Evolutionary conservation across 2,113 vertebrate genomes (phyloP).

Genomic region (Hyla sarda): DNA sequence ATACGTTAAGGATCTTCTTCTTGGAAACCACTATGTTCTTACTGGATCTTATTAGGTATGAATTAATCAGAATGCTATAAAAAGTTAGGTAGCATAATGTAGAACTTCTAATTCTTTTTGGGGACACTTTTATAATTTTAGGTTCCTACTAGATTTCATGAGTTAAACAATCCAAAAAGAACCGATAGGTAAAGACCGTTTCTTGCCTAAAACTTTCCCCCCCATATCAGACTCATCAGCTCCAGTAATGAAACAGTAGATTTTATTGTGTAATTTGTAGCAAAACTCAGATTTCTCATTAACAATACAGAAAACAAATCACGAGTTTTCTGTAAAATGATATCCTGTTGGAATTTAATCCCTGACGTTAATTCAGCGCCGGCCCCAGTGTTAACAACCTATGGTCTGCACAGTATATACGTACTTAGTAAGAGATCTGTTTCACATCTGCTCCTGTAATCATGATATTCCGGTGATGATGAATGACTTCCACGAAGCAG

Average conservation of each 20-base stretch:
- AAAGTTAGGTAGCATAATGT: too few relatives aligned
- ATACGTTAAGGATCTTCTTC: too few relatives aligned
- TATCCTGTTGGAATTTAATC: background rate
- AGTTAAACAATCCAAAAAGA: background rate
- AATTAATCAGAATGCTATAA: too few relatives aligned
- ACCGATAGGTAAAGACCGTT: background rate
- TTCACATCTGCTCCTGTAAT: constrained; percentile 57
- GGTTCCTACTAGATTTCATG: background rate
- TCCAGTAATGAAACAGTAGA: background rate
- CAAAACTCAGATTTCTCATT: background rate
- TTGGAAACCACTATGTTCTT: too few relatives aligned
- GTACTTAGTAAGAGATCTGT: constrained; percentile 39
- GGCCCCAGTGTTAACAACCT: constrained; percentile 17
- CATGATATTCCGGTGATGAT: constrained; percentile 46
- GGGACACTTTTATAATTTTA: too few relatives aligned
- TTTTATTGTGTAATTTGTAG: background rate
- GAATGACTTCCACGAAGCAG: constrained; percentile 35
- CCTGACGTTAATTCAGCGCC: background rate
- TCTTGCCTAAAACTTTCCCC: background rate
- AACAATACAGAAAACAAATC: background rate
- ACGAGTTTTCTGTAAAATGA: background rate
- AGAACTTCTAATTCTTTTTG: too few relatives aligned
- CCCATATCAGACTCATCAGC: background rate
- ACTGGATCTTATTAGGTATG: too few relatives aligned
- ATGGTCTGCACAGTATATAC: background rate